These are phyloP conservation scores for Cryptus armator DNA, from an alignment of 2,888 invertebrate genomes.

Conservation along the genomic window DNA sequence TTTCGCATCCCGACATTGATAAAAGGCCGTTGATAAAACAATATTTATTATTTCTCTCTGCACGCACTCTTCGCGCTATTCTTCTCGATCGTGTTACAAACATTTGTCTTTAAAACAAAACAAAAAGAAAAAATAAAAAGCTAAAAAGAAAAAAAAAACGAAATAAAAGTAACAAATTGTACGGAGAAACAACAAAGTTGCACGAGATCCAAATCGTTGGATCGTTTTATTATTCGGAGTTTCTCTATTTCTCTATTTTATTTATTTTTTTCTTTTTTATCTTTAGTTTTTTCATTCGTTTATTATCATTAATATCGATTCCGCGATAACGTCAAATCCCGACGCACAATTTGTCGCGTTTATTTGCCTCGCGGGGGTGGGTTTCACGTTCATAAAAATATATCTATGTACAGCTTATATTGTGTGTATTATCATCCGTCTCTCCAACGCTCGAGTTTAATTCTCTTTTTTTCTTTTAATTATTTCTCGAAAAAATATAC, in stretches of 20 bases:
- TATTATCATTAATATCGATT: conserved; percentile 55
- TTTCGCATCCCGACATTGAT: conserved; percentile 28
- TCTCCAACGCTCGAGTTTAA: conserved; percentile 68
- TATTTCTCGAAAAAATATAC: conserved; percentile 14
- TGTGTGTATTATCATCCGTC: conserved; percentile 44
- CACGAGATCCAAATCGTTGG: conserved; percentile 27
- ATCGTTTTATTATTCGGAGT: conserved; percentile 36
- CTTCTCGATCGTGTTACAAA: not conserved
- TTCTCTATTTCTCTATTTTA: conserved; percentile 28
- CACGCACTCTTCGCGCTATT: not conserved
- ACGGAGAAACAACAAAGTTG: too few species aligned
- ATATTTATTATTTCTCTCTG: not conserved
- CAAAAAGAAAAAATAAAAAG: not conserved
- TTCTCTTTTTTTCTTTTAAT: conserved; percentile 14
- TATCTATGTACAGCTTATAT: conserved; percentile 75
- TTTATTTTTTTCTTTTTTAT: conserved; percentile 37
- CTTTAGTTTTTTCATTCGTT: conserved; percentile 45
- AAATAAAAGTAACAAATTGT: not conserved
- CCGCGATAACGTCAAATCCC: conserved; percentile 76
- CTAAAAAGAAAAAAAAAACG: not conserved
- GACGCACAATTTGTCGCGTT: conserved; percentile 81
- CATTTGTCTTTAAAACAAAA: not conserved
- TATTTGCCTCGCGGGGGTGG: conserved; percentile 76
- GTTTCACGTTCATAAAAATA: conserved; percentile 84
- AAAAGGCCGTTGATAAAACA: conserved; percentile 7